Percentiles rank a stretch among this genome's conserved stretches.
Evolutionary conservation across 2,888 invertebrate species (phyloP).

Genomic region (Netelia fuscicornis): DNA sequence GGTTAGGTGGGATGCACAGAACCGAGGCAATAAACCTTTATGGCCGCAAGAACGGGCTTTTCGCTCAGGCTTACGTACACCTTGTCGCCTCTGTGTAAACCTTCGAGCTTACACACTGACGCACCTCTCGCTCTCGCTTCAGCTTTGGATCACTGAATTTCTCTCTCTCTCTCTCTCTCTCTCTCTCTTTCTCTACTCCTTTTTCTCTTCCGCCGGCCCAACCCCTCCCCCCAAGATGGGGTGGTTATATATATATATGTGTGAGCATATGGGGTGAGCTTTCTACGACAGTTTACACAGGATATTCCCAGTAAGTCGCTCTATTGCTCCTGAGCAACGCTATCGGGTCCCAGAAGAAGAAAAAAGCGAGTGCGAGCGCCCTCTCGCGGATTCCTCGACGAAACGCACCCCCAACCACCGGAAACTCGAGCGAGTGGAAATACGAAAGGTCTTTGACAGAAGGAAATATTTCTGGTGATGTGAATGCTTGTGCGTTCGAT

Average conservation of each 20-base stretch:
- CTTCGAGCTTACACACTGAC: slow-evolving; percentile 63
- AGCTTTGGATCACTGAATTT: slow-evolving; percentile 5
- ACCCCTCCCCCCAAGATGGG: too few species aligned
- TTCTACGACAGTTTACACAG: neutral
- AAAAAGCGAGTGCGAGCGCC: neutral
- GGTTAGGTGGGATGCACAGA: slow-evolving; percentile 59
- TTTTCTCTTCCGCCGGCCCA: too few species aligned
- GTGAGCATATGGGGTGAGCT: neutral
- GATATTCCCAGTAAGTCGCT: neutral
- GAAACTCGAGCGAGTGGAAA: slow-evolving; percentile 63
- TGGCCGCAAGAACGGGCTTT: slow-evolving; percentile 66
- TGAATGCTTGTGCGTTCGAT: slow-evolving; percentile 56
- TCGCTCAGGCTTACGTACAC: slow-evolving; percentile 64
- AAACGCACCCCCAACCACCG: slow-evolving; percentile 8
- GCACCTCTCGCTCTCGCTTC: slow-evolving; percentile 24
- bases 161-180: slow-evolving; percentile 17
- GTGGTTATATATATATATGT: too few species aligned
- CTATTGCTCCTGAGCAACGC: neutral
- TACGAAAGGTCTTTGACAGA: slow-evolving; percentile 31
- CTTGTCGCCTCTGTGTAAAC: slow-evolving; percentile 69
- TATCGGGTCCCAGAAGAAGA: neutral
- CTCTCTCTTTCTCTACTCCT: neutral
- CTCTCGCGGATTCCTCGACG: neutral
- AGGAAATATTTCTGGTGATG: slow-evolving; percentile 54
- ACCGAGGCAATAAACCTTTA: slow-evolving; percentile 77